These are phyloP conservation scores for Ceryle rudis DNA, from an alignment of 2,797 vertebrate species.

Conservation along the genomic window DNA sequence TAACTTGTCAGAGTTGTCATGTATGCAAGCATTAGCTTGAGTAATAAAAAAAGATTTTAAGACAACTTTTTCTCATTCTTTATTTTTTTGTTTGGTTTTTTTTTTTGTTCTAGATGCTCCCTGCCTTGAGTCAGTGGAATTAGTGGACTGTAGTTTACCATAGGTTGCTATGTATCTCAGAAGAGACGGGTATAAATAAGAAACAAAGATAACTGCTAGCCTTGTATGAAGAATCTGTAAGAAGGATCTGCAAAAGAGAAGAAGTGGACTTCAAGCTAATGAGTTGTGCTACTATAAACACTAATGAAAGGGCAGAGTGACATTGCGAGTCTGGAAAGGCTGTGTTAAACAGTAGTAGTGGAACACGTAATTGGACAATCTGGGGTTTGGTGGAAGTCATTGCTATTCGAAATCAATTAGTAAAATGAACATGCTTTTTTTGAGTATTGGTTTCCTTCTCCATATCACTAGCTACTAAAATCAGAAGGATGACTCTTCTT, in stretches of 20 bases:
- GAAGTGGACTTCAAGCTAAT: background rate
- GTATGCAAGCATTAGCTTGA: background rate
- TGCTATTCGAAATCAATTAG: background rate
- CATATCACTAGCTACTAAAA: background rate
- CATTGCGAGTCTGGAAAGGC: background rate
- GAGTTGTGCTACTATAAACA: background rate
- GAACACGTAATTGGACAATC: background rate
- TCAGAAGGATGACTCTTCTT: background rate
- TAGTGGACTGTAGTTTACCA: background rate
- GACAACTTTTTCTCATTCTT: background rate
- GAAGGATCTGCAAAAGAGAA: background rate
- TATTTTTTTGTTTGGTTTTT: no score
- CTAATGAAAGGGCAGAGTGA: background rate
- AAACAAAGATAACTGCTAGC: background rate
- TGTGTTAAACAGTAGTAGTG: background rate
- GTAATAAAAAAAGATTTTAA: background rate
- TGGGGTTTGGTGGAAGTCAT: background rate
- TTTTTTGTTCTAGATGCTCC: background rate
- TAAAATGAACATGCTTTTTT: background rate
- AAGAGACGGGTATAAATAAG: background rate
- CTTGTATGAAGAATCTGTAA: background rate
- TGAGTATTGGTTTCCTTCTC: background rate
- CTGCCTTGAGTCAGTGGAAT: background rate
- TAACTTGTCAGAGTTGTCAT: slow-evolving; percentile 5
- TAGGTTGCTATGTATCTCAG: background rate